Conservation (phyloP, 2,797 vertebrate genomes). For the Knipowitschia caucasica region DNA sequence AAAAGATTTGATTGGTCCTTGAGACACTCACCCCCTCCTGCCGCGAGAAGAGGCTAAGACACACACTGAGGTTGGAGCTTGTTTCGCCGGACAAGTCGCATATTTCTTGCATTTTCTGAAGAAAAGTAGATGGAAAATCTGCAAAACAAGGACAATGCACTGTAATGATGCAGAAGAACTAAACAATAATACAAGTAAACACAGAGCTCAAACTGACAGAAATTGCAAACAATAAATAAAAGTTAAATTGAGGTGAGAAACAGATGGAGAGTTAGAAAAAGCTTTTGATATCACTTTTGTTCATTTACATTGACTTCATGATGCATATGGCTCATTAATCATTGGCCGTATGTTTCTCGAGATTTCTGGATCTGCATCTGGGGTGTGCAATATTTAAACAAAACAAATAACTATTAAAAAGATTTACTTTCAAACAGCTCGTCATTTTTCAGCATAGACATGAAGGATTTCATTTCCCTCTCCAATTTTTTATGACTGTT, state of each 20-base stretch:
- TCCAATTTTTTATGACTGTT: slow-evolving; percentile 81
- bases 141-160: slow-evolving; percentile 37
- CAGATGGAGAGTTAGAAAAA: slow-evolving; percentile 6
- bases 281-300: not conserved
- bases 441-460: slow-evolving; percentile 79
- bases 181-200: slow-evolving; percentile 12
- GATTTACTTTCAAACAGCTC: slow-evolving; percentile 80
- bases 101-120: slow-evolving; percentile 84
- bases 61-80: slow-evolving; percentile 77
- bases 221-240: not conserved
- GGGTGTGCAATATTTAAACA: not conserved
- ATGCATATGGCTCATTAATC: slow-evolving; percentile 13
- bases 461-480: slow-evolving; percentile 79
- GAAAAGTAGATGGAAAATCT: slow-evolving; percentile 76
- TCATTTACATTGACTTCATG: slow-evolving; percentile 10
- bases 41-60: slow-evolving; percentile 83
- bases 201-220: not conserved
- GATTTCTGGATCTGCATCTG: not conserved
- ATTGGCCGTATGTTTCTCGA: slow-evolving; percentile 10
- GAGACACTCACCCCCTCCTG: slow-evolving; percentile 85
- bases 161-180: not conserved
- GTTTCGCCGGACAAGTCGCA: slow-evolving; percentile 84
- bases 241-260: slow-evolving; percentile 5
- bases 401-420: slow-evolving; percentile 13
- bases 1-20: not conserved